Conservation (phyloP, 2,888 invertebrate genomes). For the Lordiphosa andalusiaca region DNA sequence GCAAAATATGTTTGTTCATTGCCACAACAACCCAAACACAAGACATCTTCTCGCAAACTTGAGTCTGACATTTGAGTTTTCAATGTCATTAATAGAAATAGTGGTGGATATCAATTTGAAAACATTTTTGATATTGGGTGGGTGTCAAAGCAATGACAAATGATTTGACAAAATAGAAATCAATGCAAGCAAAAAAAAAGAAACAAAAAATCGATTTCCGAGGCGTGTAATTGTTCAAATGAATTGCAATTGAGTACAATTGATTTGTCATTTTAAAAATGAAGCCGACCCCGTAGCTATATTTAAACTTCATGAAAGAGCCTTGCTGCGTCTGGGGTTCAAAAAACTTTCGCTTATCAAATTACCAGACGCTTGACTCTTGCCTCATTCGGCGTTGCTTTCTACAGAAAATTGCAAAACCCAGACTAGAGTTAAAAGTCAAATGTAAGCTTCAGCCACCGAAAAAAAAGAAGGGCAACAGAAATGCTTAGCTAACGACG, state of each 20-base stretch:
- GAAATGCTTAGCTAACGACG: conserved; percentile 33
- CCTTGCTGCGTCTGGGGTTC: conserved; percentile 55
- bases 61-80: conserved; percentile 54
- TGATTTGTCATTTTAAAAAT: conserved; percentile 28
- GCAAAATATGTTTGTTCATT: conserved; percentile 33
- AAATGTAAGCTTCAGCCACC: conserved; percentile 31
- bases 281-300: conserved; percentile 31
- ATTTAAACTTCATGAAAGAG: conserved; percentile 43
- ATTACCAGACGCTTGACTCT: conserved; percentile 33
- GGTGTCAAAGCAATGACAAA: conserved; percentile 69
- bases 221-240: conserved; percentile 46
- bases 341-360: conserved; percentile 74
- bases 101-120: conserved; percentile 51
- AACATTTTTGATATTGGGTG: conserved; percentile 38
- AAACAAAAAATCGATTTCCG: conserved; percentile 25
- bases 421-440: conserved; percentile 27
- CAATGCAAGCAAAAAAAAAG: conserved; percentile 35
- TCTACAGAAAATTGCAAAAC: conserved; percentile 52
- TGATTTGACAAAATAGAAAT: conserved; percentile 46
- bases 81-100: conserved; percentile 66
- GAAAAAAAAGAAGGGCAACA: conserved; percentile 19
- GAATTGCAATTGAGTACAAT: conserved; percentile 42
- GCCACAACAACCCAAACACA: conserved; percentile 38
- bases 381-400: conserved; percentile 36
- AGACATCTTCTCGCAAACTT: conserved; percentile 57